Evolutionary conservation across 2,797 vertebrate genomes (phyloP).

Genomic region (Phrynocephalus vlangalii): DNA sequence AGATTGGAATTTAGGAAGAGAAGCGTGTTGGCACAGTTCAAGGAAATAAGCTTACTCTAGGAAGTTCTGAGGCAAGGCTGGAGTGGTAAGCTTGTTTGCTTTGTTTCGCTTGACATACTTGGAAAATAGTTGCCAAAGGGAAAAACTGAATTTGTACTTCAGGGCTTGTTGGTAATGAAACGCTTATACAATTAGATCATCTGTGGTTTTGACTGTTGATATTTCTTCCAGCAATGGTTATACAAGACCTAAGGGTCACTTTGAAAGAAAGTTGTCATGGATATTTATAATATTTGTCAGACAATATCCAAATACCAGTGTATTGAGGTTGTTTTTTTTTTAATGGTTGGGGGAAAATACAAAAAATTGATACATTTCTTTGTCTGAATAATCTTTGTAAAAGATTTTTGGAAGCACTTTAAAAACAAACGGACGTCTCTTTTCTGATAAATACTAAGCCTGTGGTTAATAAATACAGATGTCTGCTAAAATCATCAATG

Average conservation of each 20-base stretch:
- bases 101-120: conserved; percentile 56
- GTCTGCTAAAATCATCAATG: neutral
- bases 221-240: conserved; percentile 60
- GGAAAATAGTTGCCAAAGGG: conserved; percentile 66
- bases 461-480: neutral
- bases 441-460: conserved; percentile 11
- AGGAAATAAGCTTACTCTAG: conserved; percentile 2
- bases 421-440: neutral
- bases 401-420: neutral
- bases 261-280: conserved; percentile 46
- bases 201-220: conserved; percentile 45
- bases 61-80: neutral
- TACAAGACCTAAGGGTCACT: conserved; percentile 50
- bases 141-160: conserved; percentile 56
- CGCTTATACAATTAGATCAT: conserved; percentile 73
- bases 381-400: neutral
- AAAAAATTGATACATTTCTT: neutral
- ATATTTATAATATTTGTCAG: conserved; percentile 40
- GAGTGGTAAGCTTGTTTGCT: conserved; percentile 13
- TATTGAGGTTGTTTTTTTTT: too few species aligned
- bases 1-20: neutral
- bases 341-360: neutral
- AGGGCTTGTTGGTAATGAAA: conserved; percentile 60
- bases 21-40: conserved; percentile 1
- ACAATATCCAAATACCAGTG: conserved; percentile 25